A percentile compares a stretch with the other conserved stretches of the same genome.
These are phyloP conservation scores for Crotalus viridis DNA, from an alignment of 2,113 vertebrate genomes.

Conservation along the genomic window DNA sequence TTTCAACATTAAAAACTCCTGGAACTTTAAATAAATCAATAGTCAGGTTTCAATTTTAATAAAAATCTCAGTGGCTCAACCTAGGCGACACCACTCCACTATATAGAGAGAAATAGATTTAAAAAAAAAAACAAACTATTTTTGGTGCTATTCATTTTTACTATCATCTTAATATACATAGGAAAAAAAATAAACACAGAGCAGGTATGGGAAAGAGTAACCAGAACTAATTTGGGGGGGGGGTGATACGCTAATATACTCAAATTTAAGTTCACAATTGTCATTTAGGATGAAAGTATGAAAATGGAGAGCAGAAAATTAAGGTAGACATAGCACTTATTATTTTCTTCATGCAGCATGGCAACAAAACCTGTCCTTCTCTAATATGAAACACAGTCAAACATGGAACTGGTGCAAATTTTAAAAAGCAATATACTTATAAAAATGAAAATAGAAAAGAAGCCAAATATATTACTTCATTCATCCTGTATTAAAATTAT, in stretches of 20 bases:
- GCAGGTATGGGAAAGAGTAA: slow-evolving; percentile 33
- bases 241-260: background rate
- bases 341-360: slow-evolving; percentile 20
- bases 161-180: slow-evolving; percentile 30
- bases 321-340: slow-evolving; percentile 26
- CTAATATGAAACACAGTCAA: slow-evolving; percentile 18
- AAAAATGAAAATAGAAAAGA: slow-evolving; percentile 26
- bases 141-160: slow-evolving; percentile 46
- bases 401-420: slow-evolving; percentile 21
- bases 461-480: slow-evolving; percentile 25
- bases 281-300: slow-evolving; percentile 15
- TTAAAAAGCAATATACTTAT: background rate
- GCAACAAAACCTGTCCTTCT: slow-evolving; percentile 21
- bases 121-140: slow-evolving; percentile 58
- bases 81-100: slow-evolving; percentile 25
- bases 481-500: slow-evolving; percentile 33
- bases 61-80: background rate
- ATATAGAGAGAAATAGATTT: slow-evolving; percentile 56
- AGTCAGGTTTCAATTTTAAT: slow-evolving; percentile 20
- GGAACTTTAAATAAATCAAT: background rate
- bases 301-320: slow-evolving; percentile 15
- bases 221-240: slow-evolving; percentile 24
- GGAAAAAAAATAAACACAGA: slow-evolving; percentile 41
- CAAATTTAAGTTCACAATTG: background rate
- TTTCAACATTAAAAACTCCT: fast-evolving